Percentiles rank a stretch among this genome's conserved stretches.
Evolutionary conservation across 2,113 vertebrate species (phyloP).

Genomic region (Oophaga pumilio): DNA sequence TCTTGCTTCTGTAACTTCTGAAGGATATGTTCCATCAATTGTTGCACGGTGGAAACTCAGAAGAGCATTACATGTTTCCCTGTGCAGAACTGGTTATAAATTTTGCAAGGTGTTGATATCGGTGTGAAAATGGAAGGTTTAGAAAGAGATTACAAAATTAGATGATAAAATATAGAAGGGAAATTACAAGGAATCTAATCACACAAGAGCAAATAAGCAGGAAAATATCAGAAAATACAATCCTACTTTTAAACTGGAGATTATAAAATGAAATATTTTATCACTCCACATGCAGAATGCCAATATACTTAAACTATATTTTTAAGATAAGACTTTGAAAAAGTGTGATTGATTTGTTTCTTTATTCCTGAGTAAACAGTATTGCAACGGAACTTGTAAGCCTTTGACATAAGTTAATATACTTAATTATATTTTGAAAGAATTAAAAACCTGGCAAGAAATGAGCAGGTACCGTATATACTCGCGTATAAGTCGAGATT

Average conservation of each 20-base stretch:
- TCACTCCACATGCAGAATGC: not conserved
- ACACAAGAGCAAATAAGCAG: not conserved
- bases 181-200: conserved; percentile 10
- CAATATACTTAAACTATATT: conserved; percentile 15
- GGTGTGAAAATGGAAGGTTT: conserved; percentile 4
- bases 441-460: not conserved
- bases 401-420: not conserved
- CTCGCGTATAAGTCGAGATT: too few species aligned
- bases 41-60: conserved; percentile 37
- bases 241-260: not conserved
- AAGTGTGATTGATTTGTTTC: not conserved
- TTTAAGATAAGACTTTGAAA: conserved; percentile 4
- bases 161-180: conserved; percentile 21
- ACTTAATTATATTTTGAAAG: not conserved
- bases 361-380: not conserved
- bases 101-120: conserved; percentile 49
- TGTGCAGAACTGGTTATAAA: conserved; percentile 41
- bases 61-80: conserved; percentile 42
- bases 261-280: conserved; percentile 16
- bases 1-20: conserved; percentile 44
- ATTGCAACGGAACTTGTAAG: not conserved
- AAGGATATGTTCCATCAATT: conserved; percentile 56
- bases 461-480: too few species aligned
- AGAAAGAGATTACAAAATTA: conserved; percentile 29
- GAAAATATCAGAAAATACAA: conserved; percentile 14